Percentiles rank a stretch among this genome's conserved stretches.
Conservation (phyloP, 2,888 invertebrate genomes). For the Torymus tubicola region DNA sequence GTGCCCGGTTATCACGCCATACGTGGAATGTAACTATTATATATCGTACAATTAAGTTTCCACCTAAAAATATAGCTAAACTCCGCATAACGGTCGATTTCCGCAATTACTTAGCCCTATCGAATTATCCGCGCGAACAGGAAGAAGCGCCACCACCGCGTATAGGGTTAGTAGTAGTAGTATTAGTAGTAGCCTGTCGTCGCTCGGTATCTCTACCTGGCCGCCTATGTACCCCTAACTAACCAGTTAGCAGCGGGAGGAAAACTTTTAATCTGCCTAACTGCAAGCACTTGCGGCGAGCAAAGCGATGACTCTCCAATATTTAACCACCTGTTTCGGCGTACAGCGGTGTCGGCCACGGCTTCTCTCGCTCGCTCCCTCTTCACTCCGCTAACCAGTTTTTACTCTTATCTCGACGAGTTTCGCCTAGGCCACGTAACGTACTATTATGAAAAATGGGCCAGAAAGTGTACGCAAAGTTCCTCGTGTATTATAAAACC, state of each 20-base stretch:
- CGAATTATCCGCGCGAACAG: conserved; percentile 18
- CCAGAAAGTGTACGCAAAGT: no score
- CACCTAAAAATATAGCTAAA: no score
- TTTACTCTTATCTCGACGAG: conserved; percentile 6
- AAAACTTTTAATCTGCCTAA: conserved; percentile 44
- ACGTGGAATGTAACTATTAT: no score
- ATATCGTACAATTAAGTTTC: no score
- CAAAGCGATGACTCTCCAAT: conserved; percentile 16
- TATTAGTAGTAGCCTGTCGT: no score
- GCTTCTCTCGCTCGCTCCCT: no score
- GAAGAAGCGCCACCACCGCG: background rate
- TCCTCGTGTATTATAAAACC: no score
- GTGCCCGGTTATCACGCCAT: no score
- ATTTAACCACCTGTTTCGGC: conserved; percentile 32
- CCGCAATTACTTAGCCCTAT: conserved; percentile 4
- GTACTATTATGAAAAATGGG: background rate
- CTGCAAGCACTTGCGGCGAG: conserved; percentile 4
- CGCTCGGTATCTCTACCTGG: background rate
- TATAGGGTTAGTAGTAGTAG: no score
- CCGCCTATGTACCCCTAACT: conserved; percentile 3
- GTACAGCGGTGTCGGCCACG: no score
- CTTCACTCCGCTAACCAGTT: background rate
- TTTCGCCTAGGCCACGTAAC: background rate
- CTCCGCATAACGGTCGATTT: no score
- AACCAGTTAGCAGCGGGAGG: conserved; percentile 15